Percentiles rank a stretch among this genome's conserved stretches.
Evolutionary conservation across 2,113 vertebrate species (phyloP).

Genomic region (Hypanus sabinus): DNA sequence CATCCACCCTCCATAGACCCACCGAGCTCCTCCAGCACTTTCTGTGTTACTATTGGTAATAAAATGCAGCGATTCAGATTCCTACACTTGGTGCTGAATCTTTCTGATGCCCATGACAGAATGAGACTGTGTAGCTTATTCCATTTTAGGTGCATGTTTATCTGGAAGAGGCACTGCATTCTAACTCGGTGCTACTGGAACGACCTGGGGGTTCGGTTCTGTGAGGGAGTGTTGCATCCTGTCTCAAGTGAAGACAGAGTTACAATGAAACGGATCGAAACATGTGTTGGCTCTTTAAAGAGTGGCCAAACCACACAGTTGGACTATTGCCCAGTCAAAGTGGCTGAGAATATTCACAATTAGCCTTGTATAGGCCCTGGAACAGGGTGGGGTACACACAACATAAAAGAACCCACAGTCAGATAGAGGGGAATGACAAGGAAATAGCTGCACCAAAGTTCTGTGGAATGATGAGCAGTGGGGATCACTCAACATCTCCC

Average conservation of each 20-base stretch:
- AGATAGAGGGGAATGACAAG: not conserved
- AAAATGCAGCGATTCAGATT: not conserved
- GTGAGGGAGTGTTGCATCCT: not conserved
- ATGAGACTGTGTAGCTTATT: not conserved
- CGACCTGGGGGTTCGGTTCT: not conserved
- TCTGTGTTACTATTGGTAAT: too few relatives aligned
- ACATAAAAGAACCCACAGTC: not conserved
- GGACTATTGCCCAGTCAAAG: slow-evolving; percentile 1
- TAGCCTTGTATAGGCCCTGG: not conserved
- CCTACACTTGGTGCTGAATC: not conserved
- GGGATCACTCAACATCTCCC: not conserved
- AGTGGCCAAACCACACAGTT: not conserved
- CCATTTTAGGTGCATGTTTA: not conserved
- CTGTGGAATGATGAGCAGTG: not conserved
- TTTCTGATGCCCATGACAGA: not conserved
- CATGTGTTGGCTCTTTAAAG: not conserved
- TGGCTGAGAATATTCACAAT: not conserved
- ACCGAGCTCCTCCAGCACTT: too few relatives aligned
- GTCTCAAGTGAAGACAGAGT: not conserved
- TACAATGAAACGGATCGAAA: not conserved
- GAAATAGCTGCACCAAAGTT: slow-evolving; percentile 16
- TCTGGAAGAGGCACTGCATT: not conserved
- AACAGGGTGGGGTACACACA: not conserved
- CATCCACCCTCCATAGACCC: too few relatives aligned
- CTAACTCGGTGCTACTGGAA: not conserved